Percentiles rank a stretch among this genome's conserved stretches.
Evolutionary conservation across 2,888 invertebrate genomes (phyloP).

Genomic region (Theodoxus fluviatilis): DNA sequence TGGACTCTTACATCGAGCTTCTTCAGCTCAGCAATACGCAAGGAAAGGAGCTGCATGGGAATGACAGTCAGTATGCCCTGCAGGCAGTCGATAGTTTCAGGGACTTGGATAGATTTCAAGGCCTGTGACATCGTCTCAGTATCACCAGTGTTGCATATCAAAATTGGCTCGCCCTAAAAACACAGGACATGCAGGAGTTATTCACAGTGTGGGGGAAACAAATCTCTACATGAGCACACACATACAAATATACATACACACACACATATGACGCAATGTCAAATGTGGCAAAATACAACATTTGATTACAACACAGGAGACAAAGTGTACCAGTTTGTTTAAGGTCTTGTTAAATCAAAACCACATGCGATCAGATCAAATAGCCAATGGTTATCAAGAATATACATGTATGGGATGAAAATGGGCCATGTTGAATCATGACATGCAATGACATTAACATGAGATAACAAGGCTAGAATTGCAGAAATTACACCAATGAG

Average conservation of each 20-base stretch:
- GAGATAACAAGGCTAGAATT: no score
- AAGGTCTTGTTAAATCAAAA: neutral
- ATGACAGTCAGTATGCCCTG: conserved; percentile 94
- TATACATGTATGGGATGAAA: no score
- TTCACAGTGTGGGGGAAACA: neutral
- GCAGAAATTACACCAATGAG: no score
- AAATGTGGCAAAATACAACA: neutral
- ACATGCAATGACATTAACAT: no score
- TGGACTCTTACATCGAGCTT: conserved; percentile 80
- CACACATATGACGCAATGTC: neutral
- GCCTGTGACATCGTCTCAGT: conserved; percentile 82
- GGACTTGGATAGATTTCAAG: conserved; percentile 83
- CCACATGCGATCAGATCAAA: no score
- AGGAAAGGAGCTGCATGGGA: conserved; percentile 96
- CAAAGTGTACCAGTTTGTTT: neutral
- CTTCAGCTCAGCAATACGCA: conserved; percentile 94
- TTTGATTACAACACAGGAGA: neutral
- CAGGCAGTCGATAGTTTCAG: conserved; percentile 96
- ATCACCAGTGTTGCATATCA: conserved; percentile 93
- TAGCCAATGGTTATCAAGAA: no score
- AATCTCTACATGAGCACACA: neutral
- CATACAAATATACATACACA: neutral
- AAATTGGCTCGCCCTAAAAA: conserved; percentile 86
- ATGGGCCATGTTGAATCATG: no score
- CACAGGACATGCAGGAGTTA: neutral